Evolutionary conservation across 2,113 vertebrate genomes (phyloP), one percentile per base, ranked within the genome.

Genomic region (Calypte anna): DNA sequence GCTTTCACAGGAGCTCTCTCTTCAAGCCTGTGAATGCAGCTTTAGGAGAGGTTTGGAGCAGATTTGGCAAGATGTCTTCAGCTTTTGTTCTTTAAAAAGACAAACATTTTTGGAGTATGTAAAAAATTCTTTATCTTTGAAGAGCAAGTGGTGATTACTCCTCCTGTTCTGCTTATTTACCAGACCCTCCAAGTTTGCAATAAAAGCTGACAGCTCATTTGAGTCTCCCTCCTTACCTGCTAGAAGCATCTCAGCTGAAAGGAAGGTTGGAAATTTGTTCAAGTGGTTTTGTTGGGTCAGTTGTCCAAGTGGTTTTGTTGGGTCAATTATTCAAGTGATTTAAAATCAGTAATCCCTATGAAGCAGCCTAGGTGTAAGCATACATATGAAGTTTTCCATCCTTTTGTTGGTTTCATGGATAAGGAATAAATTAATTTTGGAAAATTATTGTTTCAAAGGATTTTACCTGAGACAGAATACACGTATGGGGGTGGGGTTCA

Each of bases 121-220:
- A 40, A 38, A n/a, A 25, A 44, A 81, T 91, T 88, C 82, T 81
- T 91, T 88, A 82, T 74, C 50, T 83, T 72, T 73, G 83, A 92
- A 76, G 58, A 57, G 61, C 23, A 57, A 70, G 36, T 46, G 24
- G 22, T 40, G 16, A 38, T 64, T 53, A 36, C 68, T 93, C 43
- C 21, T 78, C 7, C 46, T 82, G 15, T 54, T 94, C 14, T 69
- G 33, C 40, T 63, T 57, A 24, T 93, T 91, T 89, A 38, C 18
- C 24, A 48, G 31, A 23, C 24, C 50, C 7, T 62, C 19, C 58
- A 85, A 0, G 58, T 91, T 2, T 40, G 70, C 23, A 72, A 31
- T 77, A 38, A 59, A 77, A 62, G 74, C 10, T 59, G 53, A 33
- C 51, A 53, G 36, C 77, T 80, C 30, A 21, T 89, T 66, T 3